Evolutionary conservation across 2,113 vertebrate genomes (phyloP).

Genomic region (Ptychochromis oligacanthus): DNA sequence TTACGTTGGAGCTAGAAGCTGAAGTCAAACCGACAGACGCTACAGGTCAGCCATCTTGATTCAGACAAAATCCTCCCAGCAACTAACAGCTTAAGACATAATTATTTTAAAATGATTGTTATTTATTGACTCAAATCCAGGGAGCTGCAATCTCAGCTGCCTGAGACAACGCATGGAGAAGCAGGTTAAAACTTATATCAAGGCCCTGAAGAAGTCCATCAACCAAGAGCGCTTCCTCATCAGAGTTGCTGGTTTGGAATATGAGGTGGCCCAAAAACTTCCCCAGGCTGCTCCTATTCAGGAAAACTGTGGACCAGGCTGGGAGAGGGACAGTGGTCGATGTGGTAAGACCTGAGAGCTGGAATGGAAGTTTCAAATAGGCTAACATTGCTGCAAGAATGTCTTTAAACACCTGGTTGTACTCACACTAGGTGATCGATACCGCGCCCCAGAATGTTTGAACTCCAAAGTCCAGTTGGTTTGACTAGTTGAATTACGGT

Average conservation of each 20-base stretch:
- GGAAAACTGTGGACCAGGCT: constrained; percentile 83
- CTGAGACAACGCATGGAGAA: constrained; percentile 92
- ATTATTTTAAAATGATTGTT: not conserved
- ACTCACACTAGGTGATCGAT: not conserved
- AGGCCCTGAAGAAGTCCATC: constrained; percentile 96
- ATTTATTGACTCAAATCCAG: constrained; percentile 66
- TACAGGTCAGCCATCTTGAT: constrained; percentile 82
- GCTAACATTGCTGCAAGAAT: not conserved
- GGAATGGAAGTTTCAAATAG: not conserved
- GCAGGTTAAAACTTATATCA: constrained; percentile 92
- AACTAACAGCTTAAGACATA: not conserved
- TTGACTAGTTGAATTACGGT: not conserved
- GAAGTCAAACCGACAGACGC: constrained; percentile 92
- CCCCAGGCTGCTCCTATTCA: constrained; percentile 63
- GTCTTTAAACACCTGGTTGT: not conserved
- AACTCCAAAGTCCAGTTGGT: not conserved
- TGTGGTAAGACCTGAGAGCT: constrained; percentile 88
- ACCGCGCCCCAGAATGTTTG: not conserved
- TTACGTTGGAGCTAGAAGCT: constrained; percentile 94
- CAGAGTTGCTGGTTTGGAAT: constrained; percentile 91
- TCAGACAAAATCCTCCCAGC: not conserved
- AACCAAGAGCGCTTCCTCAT: constrained; percentile 98
- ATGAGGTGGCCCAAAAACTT: constrained; percentile 93
- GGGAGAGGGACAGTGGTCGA: constrained; percentile 86
- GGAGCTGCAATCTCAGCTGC: constrained; percentile 90